Evolutionary conservation across 2,888 invertebrate species (phyloP), one percentile per base, ranked within the genome.

Genomic region (Cephus nigrinus): DNA sequence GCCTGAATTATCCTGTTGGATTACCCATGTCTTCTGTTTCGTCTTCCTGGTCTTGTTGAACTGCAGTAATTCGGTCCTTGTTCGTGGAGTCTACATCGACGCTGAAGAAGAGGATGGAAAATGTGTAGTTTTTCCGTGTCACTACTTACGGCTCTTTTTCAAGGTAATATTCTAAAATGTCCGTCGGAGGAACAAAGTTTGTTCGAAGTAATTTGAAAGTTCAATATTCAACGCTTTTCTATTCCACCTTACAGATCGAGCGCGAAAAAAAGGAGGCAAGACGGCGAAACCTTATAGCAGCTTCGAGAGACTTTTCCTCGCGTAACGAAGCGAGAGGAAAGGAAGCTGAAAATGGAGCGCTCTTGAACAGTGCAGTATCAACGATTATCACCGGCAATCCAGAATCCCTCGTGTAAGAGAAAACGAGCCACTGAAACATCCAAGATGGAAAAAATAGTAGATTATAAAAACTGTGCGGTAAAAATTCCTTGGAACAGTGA

Each of bases 21-120:
- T 96, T 81, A 96, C 96, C 0, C 96, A 97, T 91, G 92, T 95
- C 84, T 93, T 95, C 79, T 96, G 96, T 82, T 93, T 97, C 81
- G 89, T 95, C 0, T 92, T 97, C 69, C 93, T 97, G 76, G 94
- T 97, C 76, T 93, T 97, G 12, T 93, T 97, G 76, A 97, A 97
- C 89, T 97, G 97, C 88, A 96, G 97, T 85, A 97, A 98, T 92
- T 96, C 97, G 0, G 93, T 97, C 76, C 93, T 97, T 81, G 97
- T 97, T 4, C 94, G 97, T 73, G 98, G 97, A 0, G 97, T 97
- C 1, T 97, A 96, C 91, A 96, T 97, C 76, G 97, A 97, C 91
- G 97, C 96, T 0, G 97, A 97, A 86, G 97, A 97, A 84, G 95
- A 95, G 0, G 95, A 95, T 0, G 96, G 96, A 30, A 95, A 96